These are phyloP conservation scores for Hipparchia sbordonii DNA, from an alignment of 2,888 invertebrate species.

Conservation along the genomic window DNA sequence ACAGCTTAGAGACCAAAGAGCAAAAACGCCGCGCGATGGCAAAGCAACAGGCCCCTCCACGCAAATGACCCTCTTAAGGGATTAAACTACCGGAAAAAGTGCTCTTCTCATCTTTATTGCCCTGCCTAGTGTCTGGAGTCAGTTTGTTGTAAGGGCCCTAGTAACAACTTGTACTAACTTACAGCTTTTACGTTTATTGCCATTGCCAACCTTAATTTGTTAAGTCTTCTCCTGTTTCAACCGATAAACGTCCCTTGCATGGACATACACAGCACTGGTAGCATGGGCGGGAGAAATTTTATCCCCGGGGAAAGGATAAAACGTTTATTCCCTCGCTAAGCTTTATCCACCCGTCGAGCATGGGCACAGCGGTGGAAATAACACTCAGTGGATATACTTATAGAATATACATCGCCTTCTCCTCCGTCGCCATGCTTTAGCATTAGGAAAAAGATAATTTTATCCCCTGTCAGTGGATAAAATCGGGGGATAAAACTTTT, in stretches of 20 bases:
- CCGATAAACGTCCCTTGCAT: neutral
- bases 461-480: no score
- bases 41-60: constrained; percentile 23
- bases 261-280: no score
- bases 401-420: no score
- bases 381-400: no score
- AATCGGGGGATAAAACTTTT: no score
- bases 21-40: constrained; percentile 7
- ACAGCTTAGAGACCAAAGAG: neutral
- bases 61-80: constrained; percentile 20
- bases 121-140: constrained; percentile 16
- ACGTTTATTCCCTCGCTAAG: no score
- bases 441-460: no score
- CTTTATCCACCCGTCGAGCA: no score
- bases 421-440: no score
- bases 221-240: neutral
- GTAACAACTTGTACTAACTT: neutral
- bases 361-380: no score
- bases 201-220: neutral
- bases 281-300: no score
- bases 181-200: neutral
- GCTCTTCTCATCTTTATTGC: constrained; percentile 32
- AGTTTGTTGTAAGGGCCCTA: neutral
- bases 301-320: no score
- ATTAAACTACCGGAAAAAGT: constrained; percentile 30